Evolutionary conservation across 2,888 invertebrate species (phyloP).

Genomic region (Scaptomyza caliginosa): DNA sequence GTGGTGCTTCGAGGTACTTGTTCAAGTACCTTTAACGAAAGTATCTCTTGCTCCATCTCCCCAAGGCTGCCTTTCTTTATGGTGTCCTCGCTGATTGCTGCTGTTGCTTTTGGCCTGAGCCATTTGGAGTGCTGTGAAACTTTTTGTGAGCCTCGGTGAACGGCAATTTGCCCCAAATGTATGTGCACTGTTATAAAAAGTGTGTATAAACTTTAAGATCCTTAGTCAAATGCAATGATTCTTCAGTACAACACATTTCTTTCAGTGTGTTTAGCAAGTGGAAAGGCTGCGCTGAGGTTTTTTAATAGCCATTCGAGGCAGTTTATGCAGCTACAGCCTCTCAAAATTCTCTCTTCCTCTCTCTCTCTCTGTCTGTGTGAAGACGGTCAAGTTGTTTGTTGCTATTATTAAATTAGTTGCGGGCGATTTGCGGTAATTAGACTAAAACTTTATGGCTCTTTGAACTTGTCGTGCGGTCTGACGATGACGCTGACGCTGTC

Average conservation of each 20-base stretch:
- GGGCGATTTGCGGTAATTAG: conserved; percentile 77
- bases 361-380: neutral
- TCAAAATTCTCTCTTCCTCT: neutral
- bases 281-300: conserved; percentile 33
- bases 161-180: conserved; percentile 62
- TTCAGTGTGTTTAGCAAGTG: neutral
- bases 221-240: no score
- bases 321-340: conserved; percentile 66
- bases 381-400: conserved; percentile 51
- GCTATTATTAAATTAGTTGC: conserved; percentile 77
- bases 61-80: conserved; percentile 12
- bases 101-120: conserved; percentile 43
- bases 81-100: conserved; percentile 45
- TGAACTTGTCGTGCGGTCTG: conserved; percentile 34
- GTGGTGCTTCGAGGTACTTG: conserved; percentile 48
- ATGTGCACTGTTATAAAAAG: conserved; percentile 10
- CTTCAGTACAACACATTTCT: neutral
- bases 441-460: conserved; percentile 64
- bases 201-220: no score
- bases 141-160: conserved; percentile 54
- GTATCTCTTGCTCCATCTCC: neutral
- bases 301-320: conserved; percentile 71
- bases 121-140: conserved; percentile 61
- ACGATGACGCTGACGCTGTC: conserved; percentile 7
- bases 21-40: conserved; percentile 11